Conservation (phyloP, 2,888 invertebrate species). For the Coenonympha glycerion region DNA sequence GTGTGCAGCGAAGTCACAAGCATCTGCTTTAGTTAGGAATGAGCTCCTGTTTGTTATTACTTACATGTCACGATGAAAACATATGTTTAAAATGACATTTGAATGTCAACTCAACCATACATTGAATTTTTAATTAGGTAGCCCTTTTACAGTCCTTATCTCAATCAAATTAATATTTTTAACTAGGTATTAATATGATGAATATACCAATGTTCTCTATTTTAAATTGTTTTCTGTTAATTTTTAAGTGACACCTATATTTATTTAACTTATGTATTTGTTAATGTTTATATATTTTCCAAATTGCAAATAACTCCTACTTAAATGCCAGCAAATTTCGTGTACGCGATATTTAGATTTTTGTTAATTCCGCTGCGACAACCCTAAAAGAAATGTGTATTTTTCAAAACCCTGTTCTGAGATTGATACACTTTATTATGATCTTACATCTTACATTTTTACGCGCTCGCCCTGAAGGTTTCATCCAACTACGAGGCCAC, state of each 20-base stretch:
- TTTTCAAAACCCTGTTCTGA: no score
- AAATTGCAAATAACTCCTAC: no score
- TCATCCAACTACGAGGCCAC: no score
- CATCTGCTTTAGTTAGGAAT: background rate
- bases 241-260: background rate
- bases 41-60: conserved; percentile 1
- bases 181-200: background rate
- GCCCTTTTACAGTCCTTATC: background rate
- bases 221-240: no score
- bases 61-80: conserved; percentile 1
- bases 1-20: background rate
- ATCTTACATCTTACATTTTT: no score
- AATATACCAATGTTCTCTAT: background rate
- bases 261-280: no score
- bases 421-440: no score
- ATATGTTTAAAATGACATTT: conserved; percentile 1
- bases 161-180: background rate
- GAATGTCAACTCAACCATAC: conserved; percentile 1
- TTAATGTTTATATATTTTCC: no score
- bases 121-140: conserved; percentile 3
- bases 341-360: background rate
- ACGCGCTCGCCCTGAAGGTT: no score
- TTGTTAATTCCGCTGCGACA: background rate
- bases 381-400: background rate
- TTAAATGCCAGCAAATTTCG: no score